Evolutionary conservation across 2,113 vertebrate genomes (phyloP).

Genomic region (Gila orcuttii): DNA sequence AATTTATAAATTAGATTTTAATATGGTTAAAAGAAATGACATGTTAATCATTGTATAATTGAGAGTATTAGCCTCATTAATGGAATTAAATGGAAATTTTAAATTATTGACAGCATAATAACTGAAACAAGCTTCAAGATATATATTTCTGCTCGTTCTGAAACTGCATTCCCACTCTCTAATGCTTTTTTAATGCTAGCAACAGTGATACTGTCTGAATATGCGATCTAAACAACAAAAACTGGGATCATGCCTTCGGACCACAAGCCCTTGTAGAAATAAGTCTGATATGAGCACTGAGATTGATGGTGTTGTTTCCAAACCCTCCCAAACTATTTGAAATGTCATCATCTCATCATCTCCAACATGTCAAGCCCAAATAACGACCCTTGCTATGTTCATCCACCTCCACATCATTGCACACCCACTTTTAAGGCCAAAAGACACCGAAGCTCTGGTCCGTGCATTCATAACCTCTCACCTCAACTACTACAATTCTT

Average conservation of each 20-base stretch:
- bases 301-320: background rate
- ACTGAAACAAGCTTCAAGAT: background rate
- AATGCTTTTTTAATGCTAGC: background rate
- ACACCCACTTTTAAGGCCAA: background rate
- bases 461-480: background rate
- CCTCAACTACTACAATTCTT: background rate
- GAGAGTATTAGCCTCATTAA: background rate
- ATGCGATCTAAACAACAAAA: background rate
- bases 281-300: background rate
- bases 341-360: background rate
- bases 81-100: background rate
- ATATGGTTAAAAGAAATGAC: background rate
- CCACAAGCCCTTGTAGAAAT: background rate
- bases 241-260: background rate
- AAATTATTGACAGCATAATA: background rate
- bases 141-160: background rate
- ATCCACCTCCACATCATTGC: background rate
- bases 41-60: background rate
- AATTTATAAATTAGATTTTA: background rate
- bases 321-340: background rate
- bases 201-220: background rate
- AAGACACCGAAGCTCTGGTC: background rate
- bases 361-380: background rate
- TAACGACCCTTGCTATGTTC: background rate
- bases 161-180: background rate